Base-by-base conservation (phyloP, 2,113 vertebrate species). In the Eurystomus gularis region DNA sequence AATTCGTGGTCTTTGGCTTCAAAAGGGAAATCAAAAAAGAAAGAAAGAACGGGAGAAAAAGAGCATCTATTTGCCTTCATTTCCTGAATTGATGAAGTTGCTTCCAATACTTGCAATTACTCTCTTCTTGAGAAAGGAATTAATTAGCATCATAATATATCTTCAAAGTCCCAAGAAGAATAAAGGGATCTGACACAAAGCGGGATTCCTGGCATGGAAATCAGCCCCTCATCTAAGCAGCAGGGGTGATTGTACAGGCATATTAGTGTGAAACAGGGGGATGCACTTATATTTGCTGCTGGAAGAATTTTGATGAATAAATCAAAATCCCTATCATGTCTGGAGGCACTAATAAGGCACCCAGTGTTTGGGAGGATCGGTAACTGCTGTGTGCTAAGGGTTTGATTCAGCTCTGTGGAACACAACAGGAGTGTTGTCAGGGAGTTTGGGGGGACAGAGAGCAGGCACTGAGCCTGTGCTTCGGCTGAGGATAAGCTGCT, bases 91-190 rank as follows among this genome's bases (percentile, higher is more conserved):
- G 90, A 94, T 91, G 69, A 95, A 84, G 69, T 83, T 82, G 62
- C 60, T 92, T 91, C 90, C 64, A 96, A 77, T 92, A 90, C 83
- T 88, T 93, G 70, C 83, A 95, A 89, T 93, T 90, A 86, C 58
- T 79, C 64, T 70, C 83, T 62, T 92, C 40, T 85, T 46, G 54
- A 93, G 95, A 97, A 97, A 97, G 95, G 96, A 96, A 94, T 93
- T 97, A 96, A 97, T 97, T 96, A 97, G 64, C 90, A 91, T 93
- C 64, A 81, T 88, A 95, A 89, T 95, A 40, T 69, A 87, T 88
- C 90, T 91, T 89, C 95, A 86, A 95, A 97, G 90, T 88, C 93
- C 44, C 65, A 93, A 71, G 73, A 86, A 80, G 94, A 94, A 96
- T 89, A 95, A 97, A 96, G 71, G 77, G 79, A 95, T 93, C 72